Base-by-base conservation (phyloP, 2,113 vertebrate species). In the Rana temporaria region DNA sequence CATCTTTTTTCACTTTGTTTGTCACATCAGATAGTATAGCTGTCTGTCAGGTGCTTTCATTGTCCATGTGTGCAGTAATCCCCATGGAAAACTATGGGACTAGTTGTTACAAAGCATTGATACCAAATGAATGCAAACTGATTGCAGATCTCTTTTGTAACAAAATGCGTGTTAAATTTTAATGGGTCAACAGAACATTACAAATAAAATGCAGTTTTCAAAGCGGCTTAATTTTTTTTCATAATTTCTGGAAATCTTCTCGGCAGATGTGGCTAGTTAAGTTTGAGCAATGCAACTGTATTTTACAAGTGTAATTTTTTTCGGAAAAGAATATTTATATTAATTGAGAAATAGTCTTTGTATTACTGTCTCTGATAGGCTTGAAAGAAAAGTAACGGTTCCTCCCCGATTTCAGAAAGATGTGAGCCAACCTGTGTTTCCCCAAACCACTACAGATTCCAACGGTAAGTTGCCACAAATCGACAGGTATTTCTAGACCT, bases 301-400 rank as follows among this genome's bases (percentile, higher is more conserved):
- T 11, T 63, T 14, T 26, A 71, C 4, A 71, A 26, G 48, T 22
- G 24, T 69, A 24, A 3, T 55, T 55, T 30, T 30, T 18, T 17
- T 65, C 1, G 18, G 9, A 2, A 65, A 65, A 32, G 6, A 63
- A 16, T 24, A 17, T 63, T 71, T 73, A 30, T 72, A 53, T 65
- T 30, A 65, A 6, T 65, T 17, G 30, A 6, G 24, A 65, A 65
- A 65, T 8, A 63, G 24, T 24, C 60, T 63, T 71, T 73, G 19
- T 73, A 56, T 73, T 75, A 57, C 20, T 74, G 55, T 56, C n/a
- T 64, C 84, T 85, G 76, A 79, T 86, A 94, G 93, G 74, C 79
- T 90, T 87, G 91, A 87, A 55, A 90, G 90, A 82, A 94, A 88
- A 84, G 70, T 86, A 65, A 86, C 89, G 75, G 84, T 91, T 68